These are phyloP conservation scores for Rhynchophorus ferrugineus DNA, from an alignment of 1,140 invertebrate genomes.

Conservation along the genomic window DNA sequence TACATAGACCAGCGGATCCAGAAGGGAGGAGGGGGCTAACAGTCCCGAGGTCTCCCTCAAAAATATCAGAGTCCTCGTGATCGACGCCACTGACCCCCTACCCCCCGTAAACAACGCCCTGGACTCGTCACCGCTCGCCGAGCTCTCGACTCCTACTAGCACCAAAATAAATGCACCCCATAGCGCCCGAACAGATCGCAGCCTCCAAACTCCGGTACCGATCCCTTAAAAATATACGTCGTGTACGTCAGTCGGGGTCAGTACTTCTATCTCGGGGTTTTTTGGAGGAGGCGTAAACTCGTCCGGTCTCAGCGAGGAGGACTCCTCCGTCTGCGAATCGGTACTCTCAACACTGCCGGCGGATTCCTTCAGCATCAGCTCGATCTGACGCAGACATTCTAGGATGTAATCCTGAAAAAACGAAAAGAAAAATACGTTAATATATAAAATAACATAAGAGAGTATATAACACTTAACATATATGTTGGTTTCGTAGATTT, in stretches of 20 bases:
- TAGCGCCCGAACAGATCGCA: too few relatives aligned
- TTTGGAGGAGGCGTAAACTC: constrained; percentile 59
- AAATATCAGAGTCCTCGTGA: too few relatives aligned
- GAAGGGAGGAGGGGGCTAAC: too few relatives aligned
- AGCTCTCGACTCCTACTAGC: too few relatives aligned
- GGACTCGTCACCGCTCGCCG: too few relatives aligned
- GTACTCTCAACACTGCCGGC: constrained; percentile 21
- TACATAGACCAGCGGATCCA: too few relatives aligned
- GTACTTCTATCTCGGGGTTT: constrained; percentile 54
- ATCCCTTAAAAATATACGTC: constrained; percentile 59
- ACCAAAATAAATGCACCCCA: too few relatives aligned
- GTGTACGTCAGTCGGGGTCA: constrained; percentile 72
- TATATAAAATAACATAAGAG: background rate
- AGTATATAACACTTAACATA: background rate
- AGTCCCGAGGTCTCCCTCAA: too few relatives aligned
- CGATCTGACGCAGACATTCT: constrained; percentile 26
- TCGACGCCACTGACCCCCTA: too few relatives aligned
- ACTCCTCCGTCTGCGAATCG: constrained; percentile 1
- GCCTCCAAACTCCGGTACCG: background rate
- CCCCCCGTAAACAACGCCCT: too few relatives aligned
- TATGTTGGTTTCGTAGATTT: background rate
- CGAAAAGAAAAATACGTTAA: constrained; percentile 8
- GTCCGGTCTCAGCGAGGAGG: constrained; percentile 44
- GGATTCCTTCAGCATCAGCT: constrained; percentile 35
- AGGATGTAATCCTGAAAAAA: constrained; percentile 29